Evolutionary conservation across 2,888 invertebrate species (phyloP).

Genomic region (Notocelia uddmanniana): DNA sequence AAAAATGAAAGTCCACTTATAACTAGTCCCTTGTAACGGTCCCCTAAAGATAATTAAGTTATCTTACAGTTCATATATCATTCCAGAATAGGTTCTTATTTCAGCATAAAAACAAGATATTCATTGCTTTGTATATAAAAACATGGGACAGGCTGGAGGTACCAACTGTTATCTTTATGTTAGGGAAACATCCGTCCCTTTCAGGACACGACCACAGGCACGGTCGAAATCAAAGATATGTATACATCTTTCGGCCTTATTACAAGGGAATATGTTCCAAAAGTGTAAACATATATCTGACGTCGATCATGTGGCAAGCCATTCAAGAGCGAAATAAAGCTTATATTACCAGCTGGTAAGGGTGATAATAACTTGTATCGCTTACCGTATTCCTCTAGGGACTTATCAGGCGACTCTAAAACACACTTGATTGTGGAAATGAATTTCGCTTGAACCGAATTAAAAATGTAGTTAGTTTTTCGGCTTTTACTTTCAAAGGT

Average conservation of each 20-base stretch:
- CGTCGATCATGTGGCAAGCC: not conserved
- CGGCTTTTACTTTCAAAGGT: slow-evolving; percentile 9
- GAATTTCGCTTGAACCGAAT: slow-evolving; percentile 29
- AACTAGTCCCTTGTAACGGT: no score
- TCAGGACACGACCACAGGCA: slow-evolving; percentile 29
- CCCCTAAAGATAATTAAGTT: no score
- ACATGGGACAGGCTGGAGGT: slow-evolving; percentile 23
- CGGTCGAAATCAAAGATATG: not conserved
- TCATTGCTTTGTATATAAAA: slow-evolving; percentile 37
- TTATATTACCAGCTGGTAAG: slow-evolving; percentile 17
- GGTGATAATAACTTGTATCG: slow-evolving; percentile 8
- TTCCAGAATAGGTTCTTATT: slow-evolving; percentile 11
- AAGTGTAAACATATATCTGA: no score
- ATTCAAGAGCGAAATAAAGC: slow-evolving; percentile 2
- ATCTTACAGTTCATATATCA: slow-evolving; percentile 5
- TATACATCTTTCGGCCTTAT: no score
- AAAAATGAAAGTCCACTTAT: no score
- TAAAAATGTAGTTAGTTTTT: slow-evolving; percentile 22
- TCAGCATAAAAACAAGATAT: slow-evolving; percentile 23
- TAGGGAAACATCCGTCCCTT: slow-evolving; percentile 59
- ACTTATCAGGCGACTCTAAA: slow-evolving; percentile 36
- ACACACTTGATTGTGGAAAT: slow-evolving; percentile 31
- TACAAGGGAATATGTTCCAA: no score
- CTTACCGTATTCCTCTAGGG: slow-evolving; percentile 18
- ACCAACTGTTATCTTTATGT: slow-evolving; percentile 61